Evolutionary conservation across 2,113 vertebrate genomes (phyloP), one percentile per base, ranked within the genome.

Genomic region (Rhegmatorhina hoffmannsi): DNA sequence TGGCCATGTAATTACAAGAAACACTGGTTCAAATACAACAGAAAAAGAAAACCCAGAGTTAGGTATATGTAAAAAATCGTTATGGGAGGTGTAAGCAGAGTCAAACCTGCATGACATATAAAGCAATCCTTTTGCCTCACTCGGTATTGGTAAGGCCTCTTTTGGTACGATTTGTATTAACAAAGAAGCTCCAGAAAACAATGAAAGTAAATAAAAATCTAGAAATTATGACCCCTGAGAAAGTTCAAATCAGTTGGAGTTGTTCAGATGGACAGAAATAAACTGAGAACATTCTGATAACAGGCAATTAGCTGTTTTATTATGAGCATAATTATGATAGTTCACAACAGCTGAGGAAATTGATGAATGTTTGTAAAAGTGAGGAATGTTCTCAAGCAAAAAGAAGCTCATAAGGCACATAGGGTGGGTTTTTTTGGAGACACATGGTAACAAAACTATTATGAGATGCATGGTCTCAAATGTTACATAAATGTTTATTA

Each of bases 261-360:
- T 70, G 20, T 77, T 92, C 38, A 59, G 56, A 67, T 38, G 26
- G 43, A 70, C 47, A 38, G 73, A 92, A 95, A 81, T 67, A 87
- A 47, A 69, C 7, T 50, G 69, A 89, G 84, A 89, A 94, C 56
- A 68, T 47, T 18, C 16, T 90, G 46, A 59, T 78, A 75, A 78
- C 64, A 56, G 33, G 52, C 38, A 84, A 92, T 94, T 91, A 84
- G 18, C 33, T 92, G 52, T 87, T n/a, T 29, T 59, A 81, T 59
- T 81, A 52, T 87, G 24, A 33, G 11, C 0, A 0, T 75, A 89
- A 96, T 92, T 75, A 81, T 59, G 25, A 50, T 47, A 26, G 2
- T 40, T 69, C 47, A 60, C 31, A 84, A 81, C 20, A 55, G 29
- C 60, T 74, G 14, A 81, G 58, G 55, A 59, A 79, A 63, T 55